These are phyloP conservation scores for Scaptodrosophila latifasciaeformis DNA, from an alignment of 2,888 invertebrate genomes.

Conservation along the genomic window DNA sequence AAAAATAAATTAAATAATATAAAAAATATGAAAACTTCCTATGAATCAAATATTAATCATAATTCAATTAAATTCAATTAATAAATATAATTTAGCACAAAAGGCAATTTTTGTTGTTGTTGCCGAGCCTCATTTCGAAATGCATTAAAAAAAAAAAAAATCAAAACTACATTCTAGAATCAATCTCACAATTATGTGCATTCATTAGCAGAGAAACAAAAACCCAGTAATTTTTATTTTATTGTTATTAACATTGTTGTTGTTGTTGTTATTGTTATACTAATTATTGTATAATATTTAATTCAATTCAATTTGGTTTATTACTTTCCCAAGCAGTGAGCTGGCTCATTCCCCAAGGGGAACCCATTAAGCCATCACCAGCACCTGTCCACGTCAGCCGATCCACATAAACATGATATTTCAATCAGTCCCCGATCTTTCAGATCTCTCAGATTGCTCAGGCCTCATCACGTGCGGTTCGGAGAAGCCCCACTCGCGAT, in stretches of 20 bases:
- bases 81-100: slow-evolving; percentile 52
- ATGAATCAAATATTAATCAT: slow-evolving; percentile 54
- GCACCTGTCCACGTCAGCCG: not conserved
- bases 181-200: slow-evolving; percentile 55
- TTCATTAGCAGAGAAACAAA: slow-evolving; percentile 47
- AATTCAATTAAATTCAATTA: slow-evolving; percentile 66
- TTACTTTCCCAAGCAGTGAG: slow-evolving; percentile 8
- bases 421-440: slow-evolving; percentile 2
- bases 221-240: slow-evolving; percentile 48
- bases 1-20: not conserved
- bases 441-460: slow-evolving; percentile 24
- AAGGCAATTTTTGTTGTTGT: not conserved
- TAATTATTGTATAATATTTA: slow-evolving; percentile 57
- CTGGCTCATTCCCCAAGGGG: slow-evolving; percentile 1
- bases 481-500: not conserved
- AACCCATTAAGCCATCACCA: not conserved
- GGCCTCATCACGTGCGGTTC: slow-evolving; percentile 30
- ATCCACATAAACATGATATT: no score
- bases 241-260: no score
- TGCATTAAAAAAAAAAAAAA: slow-evolving; percentile 58
- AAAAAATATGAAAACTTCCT: slow-evolving; percentile 13
- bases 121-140: slow-evolving; percentile 49
- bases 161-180: slow-evolving; percentile 38
- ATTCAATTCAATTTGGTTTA: slow-evolving; percentile 1
- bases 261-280: no score